Conservation (phyloP, 2,797 vertebrate genomes). For the Ptychadena robeensis region DNA sequence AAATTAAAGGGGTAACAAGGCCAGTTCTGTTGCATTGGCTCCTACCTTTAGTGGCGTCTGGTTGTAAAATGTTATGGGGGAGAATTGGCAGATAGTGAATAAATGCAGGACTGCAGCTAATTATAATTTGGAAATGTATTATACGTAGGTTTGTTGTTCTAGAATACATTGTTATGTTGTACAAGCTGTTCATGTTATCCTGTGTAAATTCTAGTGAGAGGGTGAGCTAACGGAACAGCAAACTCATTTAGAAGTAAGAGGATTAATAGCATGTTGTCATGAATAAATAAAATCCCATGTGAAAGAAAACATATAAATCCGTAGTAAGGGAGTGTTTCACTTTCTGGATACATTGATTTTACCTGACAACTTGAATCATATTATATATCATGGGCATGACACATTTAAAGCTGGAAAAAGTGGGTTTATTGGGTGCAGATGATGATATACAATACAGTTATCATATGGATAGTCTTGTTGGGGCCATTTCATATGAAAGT, state of each 20-base stretch:
- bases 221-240: constrained; percentile 1
- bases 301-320: background rate
- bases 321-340: background rate
- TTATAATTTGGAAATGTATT: constrained; percentile 49
- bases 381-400: background rate
- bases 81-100: constrained; percentile 17
- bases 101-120: constrained; percentile 34
- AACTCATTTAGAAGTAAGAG: constrained; percentile 15
- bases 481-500: too few relatives aligned
- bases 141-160: constrained; percentile 41
- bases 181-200: constrained; percentile 44
- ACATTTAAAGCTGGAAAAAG: background rate
- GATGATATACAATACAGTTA: too few relatives aligned
- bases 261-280: constrained; percentile 26
- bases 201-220: constrained; percentile 18
- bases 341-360: background rate
- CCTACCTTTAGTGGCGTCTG: constrained; percentile 12
- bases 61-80: constrained; percentile 31
- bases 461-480: too few relatives aligned
- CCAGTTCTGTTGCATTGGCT: constrained; percentile 27
- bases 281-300: constrained; percentile 4
- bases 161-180: constrained; percentile 37
- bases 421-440: background rate
- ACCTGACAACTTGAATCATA: background rate
- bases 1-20: background rate